Evolutionary conservation across 1,140 invertebrate genomes (phyloP).

Genomic region (Euura saliciscinereae): DNA sequence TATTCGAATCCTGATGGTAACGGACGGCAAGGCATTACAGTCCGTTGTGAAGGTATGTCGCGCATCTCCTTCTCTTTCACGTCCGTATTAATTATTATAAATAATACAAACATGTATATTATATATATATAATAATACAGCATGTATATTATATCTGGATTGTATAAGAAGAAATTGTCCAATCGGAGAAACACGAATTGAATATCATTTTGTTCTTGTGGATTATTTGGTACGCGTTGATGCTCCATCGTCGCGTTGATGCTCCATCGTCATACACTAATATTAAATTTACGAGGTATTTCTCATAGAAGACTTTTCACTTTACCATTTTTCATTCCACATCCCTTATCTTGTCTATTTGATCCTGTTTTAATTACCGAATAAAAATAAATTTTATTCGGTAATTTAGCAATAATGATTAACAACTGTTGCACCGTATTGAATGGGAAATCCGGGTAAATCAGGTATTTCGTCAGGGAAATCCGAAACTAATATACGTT

Average conservation of each 20-base stretch:
- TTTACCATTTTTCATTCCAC: neutral
- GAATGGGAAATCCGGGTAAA: too few relatives aligned
- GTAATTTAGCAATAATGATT: too few relatives aligned
- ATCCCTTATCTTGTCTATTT: neutral
- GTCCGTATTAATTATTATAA: neutral
- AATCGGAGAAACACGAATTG: neutral
- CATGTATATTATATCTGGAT: neutral
- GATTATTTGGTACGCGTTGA: neutral
- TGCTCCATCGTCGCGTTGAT: neutral
- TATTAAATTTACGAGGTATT: neutral
- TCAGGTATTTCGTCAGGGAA: too few relatives aligned
- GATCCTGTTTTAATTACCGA: too few relatives aligned
- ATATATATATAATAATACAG: neutral
- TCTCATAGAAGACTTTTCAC: neutral
- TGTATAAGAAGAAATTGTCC: neutral
- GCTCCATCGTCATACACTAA: neutral
- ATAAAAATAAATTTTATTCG: too few relatives aligned
- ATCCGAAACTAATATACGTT: too few relatives aligned
- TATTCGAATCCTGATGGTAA: neutral
- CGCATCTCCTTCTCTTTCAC: neutral
- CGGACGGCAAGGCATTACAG: neutral
- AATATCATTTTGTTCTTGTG: neutral
- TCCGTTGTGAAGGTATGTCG: neutral
- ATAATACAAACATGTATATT: neutral
- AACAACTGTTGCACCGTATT: too few relatives aligned